Base-by-base conservation (phyloP, 1,140 invertebrate genomes). In the Aphelinus atriplicis region DNA sequence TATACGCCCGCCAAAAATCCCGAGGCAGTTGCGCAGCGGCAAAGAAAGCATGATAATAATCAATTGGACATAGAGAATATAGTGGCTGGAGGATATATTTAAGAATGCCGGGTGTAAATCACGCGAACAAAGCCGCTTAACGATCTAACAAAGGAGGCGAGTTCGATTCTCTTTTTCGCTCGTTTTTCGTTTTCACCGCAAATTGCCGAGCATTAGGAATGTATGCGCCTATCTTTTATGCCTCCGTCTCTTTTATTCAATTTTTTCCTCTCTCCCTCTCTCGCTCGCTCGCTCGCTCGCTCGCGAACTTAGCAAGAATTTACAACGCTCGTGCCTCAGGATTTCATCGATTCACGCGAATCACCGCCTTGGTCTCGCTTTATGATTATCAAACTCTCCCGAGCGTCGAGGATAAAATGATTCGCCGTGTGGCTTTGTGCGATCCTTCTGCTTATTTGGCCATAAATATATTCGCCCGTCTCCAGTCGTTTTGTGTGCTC, bases 111-210 rank as follows among this genome's bases (percentile, higher is more conserved):
- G 26, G 81, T 81, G 85, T 87, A 87, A 86, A 87, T 87, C 85
- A 87, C 83, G 77, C 82, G 46, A 84, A 85, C 85, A 87, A 87
- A 86, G 84, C 84, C 80, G 85, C 85, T 87, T 87, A 87, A 86
- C 85, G 84, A 86, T 80, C 85, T 85, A 85, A 87, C 85, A 87
- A 87, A 87, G 84, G 81, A 78, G 77, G 78, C 78, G 78, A 80
- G 79, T 26, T 80, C 79, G 77, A 53, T 79, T 77, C 47, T 80
- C 79, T 58, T 73, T 73, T 64, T 62, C 67, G 70, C 64, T 67
- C 75, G 46, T 71, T 77, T 72, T 63, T 71, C 56, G 68, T 55
- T 75, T 76, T 10, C 47, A 7, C 53, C 9, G 53, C 70, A 62
- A 63, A 55, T 57, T 46, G 61, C 45, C 9, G 61, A 72, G 57